Conservation (phyloP, 2,797 vertebrate genomes). For the Momotus momota region DNA sequence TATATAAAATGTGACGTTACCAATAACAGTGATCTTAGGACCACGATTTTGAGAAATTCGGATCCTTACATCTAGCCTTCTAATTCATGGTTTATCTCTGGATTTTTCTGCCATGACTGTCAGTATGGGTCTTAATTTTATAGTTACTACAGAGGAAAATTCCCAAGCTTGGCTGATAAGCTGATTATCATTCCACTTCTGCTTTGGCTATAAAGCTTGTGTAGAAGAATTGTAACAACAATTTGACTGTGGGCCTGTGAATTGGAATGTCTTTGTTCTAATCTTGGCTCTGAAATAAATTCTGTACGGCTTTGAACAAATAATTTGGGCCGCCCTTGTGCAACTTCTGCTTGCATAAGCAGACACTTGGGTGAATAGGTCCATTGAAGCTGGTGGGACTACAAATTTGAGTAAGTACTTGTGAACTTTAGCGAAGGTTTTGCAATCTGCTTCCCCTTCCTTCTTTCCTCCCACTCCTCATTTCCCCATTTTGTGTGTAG, state of each 20-base stretch:
- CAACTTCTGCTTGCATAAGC: slow-evolving; percentile 68
- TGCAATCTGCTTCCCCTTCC: slow-evolving; percentile 54
- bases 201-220: slow-evolving; percentile 16
- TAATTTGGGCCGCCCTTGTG: slow-evolving; percentile 62
- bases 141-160: slow-evolving; percentile 16
- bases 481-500: slow-evolving; percentile 45
- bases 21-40: not conserved
- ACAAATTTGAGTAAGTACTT: slow-evolving; percentile 61
- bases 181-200: slow-evolving; percentile 27
- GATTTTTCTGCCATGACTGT: slow-evolving; percentile 19
- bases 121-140: slow-evolving; percentile 21
- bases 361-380: slow-evolving; percentile 57
- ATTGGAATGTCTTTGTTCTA: slow-evolving; percentile 64
- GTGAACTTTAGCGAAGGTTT: slow-evolving; percentile 11
- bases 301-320: slow-evolving; percentile 59
- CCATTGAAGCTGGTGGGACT: slow-evolving; percentile 51
- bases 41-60: not conserved
- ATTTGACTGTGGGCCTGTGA: slow-evolving; percentile 21
- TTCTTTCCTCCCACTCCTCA: not conserved
- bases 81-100: not conserved
- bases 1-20: not conserved
- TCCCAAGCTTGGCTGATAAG: not conserved
- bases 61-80: not conserved
- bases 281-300: slow-evolving; percentile 60
- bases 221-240: slow-evolving; percentile 41